These are phyloP conservation scores for Panonychus citri DNA, from an alignment of 1,140 invertebrate species.

Conservation along the genomic window DNA sequence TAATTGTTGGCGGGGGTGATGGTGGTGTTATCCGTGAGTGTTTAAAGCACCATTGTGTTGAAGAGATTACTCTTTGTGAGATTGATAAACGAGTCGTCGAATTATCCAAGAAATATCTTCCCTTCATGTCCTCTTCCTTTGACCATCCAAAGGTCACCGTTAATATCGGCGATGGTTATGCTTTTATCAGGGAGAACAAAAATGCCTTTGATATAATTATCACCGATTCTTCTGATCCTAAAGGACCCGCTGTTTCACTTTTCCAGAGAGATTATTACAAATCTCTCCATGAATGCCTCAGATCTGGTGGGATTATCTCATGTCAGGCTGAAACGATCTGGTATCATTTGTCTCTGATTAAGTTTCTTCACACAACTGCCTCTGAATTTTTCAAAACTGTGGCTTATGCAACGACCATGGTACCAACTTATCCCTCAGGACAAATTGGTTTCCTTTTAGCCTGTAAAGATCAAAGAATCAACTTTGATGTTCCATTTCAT, in stretches of 20 bases:
- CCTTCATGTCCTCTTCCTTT: conserved; percentile 68
- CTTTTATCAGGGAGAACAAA: conserved; percentile 67
- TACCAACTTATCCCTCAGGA: conserved; percentile 85
- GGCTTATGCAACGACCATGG: conserved; percentile 52
- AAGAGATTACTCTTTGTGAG: conserved; percentile 72
- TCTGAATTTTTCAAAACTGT: conserved; percentile 45
- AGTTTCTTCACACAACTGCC: conserved; percentile 45
- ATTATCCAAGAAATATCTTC: conserved; percentile 66
- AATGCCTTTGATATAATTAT: conserved; percentile 90
- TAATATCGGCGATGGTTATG: conserved; percentile 75
- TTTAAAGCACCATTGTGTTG: conserved; percentile 67
- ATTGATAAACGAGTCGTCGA: conserved; percentile 81
- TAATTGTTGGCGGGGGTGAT: conserved; percentile 88
- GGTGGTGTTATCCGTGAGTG: conserved; percentile 87
- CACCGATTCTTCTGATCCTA: conserved; percentile 58
- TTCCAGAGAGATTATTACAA: conserved; percentile 69
- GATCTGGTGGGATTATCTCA: conserved; percentile 66
- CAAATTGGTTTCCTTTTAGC: conserved; percentile 85
- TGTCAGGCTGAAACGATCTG: conserved; percentile 64
- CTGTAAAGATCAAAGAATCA: conserved; percentile 32
- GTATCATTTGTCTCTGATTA: conserved; percentile 56
- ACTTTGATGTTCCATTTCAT: conserved; percentile 43
- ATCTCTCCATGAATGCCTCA: conserved; percentile 56
- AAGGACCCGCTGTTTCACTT: conserved; percentile 36
- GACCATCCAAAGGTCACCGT: conserved; percentile 55